Evolutionary conservation across 2,888 invertebrate genomes (phyloP).

Genomic region (Troilus luridus): DNA sequence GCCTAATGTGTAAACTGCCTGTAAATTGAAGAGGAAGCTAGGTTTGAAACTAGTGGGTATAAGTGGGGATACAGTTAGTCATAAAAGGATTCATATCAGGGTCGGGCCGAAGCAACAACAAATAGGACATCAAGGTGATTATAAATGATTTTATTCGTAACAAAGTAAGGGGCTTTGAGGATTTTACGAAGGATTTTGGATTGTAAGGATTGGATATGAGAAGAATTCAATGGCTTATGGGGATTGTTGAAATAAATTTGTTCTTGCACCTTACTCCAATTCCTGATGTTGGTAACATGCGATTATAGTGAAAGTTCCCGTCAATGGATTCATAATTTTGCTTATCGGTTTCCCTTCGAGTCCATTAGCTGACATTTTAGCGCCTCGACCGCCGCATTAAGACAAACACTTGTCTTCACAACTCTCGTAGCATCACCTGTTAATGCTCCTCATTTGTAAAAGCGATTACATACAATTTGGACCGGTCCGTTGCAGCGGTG

Average conservation of each 20-base stretch:
- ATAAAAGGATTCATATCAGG: no score
- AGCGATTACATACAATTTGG: not conserved
- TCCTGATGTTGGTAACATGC: not conserved
- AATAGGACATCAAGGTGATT: no score
- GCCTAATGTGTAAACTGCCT: no score
- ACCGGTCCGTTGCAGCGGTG: slow-evolving; percentile 12
- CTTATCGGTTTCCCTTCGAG: not conserved
- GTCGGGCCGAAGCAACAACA: no score
- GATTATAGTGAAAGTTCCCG: not conserved
- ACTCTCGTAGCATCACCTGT: not conserved
- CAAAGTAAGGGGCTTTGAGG: no score
- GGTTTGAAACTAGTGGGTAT: no score
- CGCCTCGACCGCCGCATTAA: not conserved
- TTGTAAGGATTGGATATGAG: no score
- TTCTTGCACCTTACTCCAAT: not conserved
- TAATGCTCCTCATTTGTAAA: not conserved
- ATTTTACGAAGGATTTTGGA: no score
- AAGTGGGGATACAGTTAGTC: no score
- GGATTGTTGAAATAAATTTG: not conserved
- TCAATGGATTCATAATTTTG: not conserved
- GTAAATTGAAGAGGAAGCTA: no score
- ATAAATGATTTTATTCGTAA: no score
- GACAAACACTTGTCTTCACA: not conserved
- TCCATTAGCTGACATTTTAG: not conserved
- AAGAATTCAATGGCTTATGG: no score